Evolutionary conservation across 2,113 vertebrate species (phyloP).

Genomic region (Ptychochromis oligacanthus): DNA sequence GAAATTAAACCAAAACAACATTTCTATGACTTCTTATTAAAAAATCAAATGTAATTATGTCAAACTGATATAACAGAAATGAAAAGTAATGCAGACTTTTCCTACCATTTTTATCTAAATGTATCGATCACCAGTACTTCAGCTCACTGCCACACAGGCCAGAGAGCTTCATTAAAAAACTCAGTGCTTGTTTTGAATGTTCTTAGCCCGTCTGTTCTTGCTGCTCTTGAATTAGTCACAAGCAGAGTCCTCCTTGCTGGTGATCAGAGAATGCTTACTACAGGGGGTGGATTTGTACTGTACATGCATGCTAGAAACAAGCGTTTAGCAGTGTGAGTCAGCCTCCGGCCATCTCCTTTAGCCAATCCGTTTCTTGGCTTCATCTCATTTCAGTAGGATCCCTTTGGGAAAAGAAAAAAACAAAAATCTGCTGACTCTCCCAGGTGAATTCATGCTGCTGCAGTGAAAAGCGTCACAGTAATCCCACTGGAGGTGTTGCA

Average conservation of each 20-base stretch:
- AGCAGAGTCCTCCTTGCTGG: constrained; percentile 5
- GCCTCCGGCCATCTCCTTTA: constrained; percentile 9
- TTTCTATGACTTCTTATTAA: too few relatives aligned
- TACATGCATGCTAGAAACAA: constrained; percentile 15
- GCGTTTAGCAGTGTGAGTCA: constrained; percentile 34
- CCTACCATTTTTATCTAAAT: neutral
- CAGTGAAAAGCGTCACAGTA: constrained; percentile 8
- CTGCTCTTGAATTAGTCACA: neutral
- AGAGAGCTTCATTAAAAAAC: too few relatives aligned
- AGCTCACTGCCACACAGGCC: neutral
- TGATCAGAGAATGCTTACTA: constrained; percentile 23
- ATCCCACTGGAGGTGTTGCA: constrained; percentile 9
- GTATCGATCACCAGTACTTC: neutral
- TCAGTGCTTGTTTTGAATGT: neutral
- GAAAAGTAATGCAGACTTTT: neutral
- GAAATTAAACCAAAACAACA: too few relatives aligned
- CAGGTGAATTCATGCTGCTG: constrained; percentile 28
- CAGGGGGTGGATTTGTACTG: constrained; percentile 22
- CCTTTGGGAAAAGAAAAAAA: neutral
- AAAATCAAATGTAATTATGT: too few relatives aligned
- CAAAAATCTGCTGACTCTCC: constrained; percentile 41
- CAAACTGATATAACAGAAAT: too few relatives aligned
- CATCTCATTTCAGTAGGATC: constrained; percentile 3
- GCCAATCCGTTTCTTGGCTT: constrained; percentile 10
- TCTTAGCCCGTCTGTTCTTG: neutral